Conservation (phyloP, 92 coral and sea anemone genomes). For the Diadumene lineata region DNA sequence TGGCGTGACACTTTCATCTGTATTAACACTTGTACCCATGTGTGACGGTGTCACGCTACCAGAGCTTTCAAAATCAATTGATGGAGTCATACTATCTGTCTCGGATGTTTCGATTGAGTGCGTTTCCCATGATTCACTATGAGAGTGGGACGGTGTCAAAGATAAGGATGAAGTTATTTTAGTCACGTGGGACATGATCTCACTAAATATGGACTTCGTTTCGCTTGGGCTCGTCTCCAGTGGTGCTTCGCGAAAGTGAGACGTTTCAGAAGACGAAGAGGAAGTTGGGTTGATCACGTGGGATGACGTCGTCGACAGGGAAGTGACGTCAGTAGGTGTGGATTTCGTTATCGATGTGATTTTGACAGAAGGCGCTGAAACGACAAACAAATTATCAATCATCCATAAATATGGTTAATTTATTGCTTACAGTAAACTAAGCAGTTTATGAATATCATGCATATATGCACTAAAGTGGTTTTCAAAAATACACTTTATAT, state of each 20-base stretch:
- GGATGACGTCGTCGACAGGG: slow-evolving; percentile 4
- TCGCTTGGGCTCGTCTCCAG: not conserved
- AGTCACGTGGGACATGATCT: not conserved
- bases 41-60: too few relatives aligned
- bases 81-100: too few relatives aligned
- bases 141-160: not conserved
- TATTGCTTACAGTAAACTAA: too few relatives aligned
- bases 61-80: not conserved
- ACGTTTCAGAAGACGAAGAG: not conserved
- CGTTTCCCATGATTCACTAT: not conserved
- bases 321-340: slow-evolving; percentile 11
- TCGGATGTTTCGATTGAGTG: not conserved
- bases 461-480: too few relatives aligned
- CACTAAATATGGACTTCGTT: too few relatives aligned
- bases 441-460: too few relatives aligned
- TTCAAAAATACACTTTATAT: too few relatives aligned
- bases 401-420: too few relatives aligned
- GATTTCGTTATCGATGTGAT: slow-evolving; percentile 3
- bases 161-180: slow-evolving; percentile 2
- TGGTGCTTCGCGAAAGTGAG: not conserved
- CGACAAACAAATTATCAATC: not conserved
- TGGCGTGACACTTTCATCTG: too few relatives aligned
- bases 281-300: not conserved
- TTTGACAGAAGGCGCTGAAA: slow-evolving; percentile 7
- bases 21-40: too few relatives aligned